A percentile compares a stretch with the other conserved stretches of the same genome.
Conservation (phyloP, 2,113 vertebrate genomes). For the Quiscalus mexicanus region DNA sequence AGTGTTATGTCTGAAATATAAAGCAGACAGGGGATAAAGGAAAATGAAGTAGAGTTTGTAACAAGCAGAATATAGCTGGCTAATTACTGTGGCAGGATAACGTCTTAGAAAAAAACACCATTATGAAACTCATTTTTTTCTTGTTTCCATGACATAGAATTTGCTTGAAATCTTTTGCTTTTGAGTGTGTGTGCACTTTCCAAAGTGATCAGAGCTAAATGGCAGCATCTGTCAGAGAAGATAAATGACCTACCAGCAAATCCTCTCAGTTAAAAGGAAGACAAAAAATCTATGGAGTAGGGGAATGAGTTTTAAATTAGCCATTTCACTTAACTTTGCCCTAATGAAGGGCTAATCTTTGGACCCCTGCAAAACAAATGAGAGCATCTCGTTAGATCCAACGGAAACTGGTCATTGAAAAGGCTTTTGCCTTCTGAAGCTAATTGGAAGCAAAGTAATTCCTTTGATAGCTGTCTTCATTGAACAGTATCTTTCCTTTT, state of each 20-base stretch:
- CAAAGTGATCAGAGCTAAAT: conserved; percentile 49
- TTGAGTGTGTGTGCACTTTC: neutral
- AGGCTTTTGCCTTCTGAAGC: conserved; percentile 26
- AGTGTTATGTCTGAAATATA: neutral
- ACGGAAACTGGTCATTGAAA: conserved; percentile 27
- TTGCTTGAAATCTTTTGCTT: neutral
- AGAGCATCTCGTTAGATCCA: conserved; percentile 35
- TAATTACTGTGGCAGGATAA: neutral
- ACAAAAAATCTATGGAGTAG: conserved; percentile 29
- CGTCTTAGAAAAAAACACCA: neutral
- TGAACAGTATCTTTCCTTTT: conserved; percentile 39
- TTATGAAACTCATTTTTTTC: conserved; percentile 10
- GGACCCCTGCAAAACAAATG: conserved; percentile 49
- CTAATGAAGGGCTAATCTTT: conserved; percentile 56
- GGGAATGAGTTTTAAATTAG: conserved; percentile 61
- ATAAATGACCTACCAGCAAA: conserved; percentile 38
- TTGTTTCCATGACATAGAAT: conserved; percentile 9
- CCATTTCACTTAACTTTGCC: conserved; percentile 37
- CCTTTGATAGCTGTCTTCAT: conserved; percentile 57
- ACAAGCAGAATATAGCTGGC: neutral
- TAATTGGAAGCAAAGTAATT: conserved; percentile 53
- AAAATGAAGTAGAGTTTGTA: neutral
- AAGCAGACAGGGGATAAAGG: neutral
- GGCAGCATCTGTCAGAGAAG: conserved; percentile 52
- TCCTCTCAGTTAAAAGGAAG: conserved; percentile 57